Evolutionary conservation across 2,113 vertebrate species (phyloP), one percentile per base, ranked within the genome.

Genomic region (Phylloscopus trochiloides): DNA sequence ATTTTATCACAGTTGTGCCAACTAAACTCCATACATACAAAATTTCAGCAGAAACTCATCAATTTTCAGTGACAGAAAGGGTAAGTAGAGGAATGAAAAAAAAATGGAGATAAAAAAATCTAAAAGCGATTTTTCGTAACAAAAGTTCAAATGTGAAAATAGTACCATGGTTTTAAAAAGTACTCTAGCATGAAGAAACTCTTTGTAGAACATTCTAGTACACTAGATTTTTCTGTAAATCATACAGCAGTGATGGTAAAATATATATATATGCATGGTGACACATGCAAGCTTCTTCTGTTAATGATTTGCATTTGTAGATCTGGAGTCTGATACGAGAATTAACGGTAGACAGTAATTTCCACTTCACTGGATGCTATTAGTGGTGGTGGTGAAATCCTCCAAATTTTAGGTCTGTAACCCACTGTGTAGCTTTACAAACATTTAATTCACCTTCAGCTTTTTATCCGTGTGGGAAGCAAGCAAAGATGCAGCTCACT

Each of bases 1-100:
- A 99, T 98, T 99, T 99, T 93, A 98, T 99, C 97, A 99, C 99
- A 96, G 98, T 99, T 78, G 99, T 99, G 96, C 99, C 99, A 97
- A 99, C 99, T 96, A 99, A 99, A 94, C 98, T 99, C 71, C 98
- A 99, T 85, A 99, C 99, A 0, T 98, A 99, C 40, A 98, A 98
- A 97, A 98, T 99, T 86, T 98, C 98, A 84, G 99, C 99, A 87
- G 99, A 99, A 58, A 99, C 98, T 10, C 99, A 99, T 96, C 99
- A 99, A 91, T 99, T 99, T 97, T 99, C 99, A 2, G 99, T 99
- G 94, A 99, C 99, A 52, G 99, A 99, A 97, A 98, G 98, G 98
- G 99, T 99, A 97, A 97, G 98, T 98, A 92, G 79, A 47, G 54
- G 40, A 22, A 51, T n/a, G 28, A 21, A 32, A 78, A 43, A 77